Evolutionary conservation across 2,113 vertebrate genomes (phyloP).

Genomic region (Synodontis membranacea): DNA sequence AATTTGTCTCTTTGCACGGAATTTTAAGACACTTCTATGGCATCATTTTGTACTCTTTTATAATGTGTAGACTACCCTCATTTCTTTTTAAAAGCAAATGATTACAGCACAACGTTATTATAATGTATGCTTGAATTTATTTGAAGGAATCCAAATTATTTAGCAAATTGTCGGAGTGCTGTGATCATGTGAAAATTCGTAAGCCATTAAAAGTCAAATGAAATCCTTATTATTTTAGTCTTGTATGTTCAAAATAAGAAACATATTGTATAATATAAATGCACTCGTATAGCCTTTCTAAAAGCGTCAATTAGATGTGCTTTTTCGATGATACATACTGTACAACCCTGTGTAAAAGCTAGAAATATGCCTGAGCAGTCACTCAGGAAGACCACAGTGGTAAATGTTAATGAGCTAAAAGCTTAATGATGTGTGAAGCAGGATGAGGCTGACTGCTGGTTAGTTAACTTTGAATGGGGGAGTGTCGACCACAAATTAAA

Average conservation of each 20-base stretch:
- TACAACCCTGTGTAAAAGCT: conserved; percentile 13
- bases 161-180: not conserved
- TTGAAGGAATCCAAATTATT: not conserved
- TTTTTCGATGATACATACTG: conserved; percentile 6
- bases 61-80: not conserved
- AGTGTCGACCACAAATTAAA: conserved; percentile 16
- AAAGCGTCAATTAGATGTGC: not conserved
- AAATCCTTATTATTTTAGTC: not conserved
- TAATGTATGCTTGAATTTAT: not conserved
- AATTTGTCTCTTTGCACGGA: not conserved
- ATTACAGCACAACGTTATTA: not conserved
- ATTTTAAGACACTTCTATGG: not conserved
- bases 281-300: not conserved
- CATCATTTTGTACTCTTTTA: conserved; percentile 3
- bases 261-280: not conserved
- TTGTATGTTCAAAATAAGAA: not conserved
- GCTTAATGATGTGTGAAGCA: conserved; percentile 44
- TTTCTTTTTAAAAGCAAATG: not conserved
- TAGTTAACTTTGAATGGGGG: conserved; percentile 26
- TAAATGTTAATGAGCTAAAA: conserved; percentile 49
- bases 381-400: conserved; percentile 10
- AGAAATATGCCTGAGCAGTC: conserved; percentile 15
- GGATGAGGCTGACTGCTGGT: conserved; percentile 38
- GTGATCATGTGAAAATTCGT: not conserved
- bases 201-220: not conserved